Conservation (phyloP, 2,888 invertebrate species). For the Volucella inanis region DNA sequence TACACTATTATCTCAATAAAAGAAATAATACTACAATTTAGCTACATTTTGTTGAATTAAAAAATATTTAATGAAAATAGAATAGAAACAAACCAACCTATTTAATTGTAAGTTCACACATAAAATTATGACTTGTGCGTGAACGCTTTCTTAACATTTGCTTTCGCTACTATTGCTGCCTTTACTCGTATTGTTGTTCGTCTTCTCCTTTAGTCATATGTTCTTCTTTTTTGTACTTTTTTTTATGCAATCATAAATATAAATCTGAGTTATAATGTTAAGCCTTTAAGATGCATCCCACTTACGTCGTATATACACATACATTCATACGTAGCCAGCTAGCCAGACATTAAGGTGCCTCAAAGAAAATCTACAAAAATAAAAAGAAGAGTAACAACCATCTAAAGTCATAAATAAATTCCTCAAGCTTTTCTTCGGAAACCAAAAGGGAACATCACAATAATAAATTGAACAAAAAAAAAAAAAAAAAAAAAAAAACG, state of each 20-base stretch:
- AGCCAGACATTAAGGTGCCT: slow-evolving; percentile 65
- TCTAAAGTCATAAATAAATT: slow-evolving; percentile 30
- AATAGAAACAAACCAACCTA: slow-evolving; percentile 23
- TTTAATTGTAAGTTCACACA: slow-evolving; percentile 58
- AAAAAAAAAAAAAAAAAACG: slow-evolving; percentile 46
- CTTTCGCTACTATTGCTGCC: slow-evolving; percentile 55
- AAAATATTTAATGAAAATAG: slow-evolving; percentile 9
- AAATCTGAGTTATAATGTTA: slow-evolving; percentile 51
- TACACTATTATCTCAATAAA: too few species aligned
- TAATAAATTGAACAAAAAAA: slow-evolving; percentile 15
- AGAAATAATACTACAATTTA: background rate
- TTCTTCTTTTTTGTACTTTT: slow-evolving; percentile 20
- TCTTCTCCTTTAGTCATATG: slow-evolving; percentile 4
- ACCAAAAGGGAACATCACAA: slow-evolving; percentile 52
- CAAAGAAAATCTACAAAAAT: slow-evolving; percentile 10
- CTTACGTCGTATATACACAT: background rate
- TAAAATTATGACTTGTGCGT: slow-evolving; percentile 70
- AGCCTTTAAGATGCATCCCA: slow-evolving; percentile 61
- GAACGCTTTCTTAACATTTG: slow-evolving; percentile 69
- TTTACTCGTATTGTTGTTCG: slow-evolving; percentile 24
- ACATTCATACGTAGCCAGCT: slow-evolving; percentile 4
- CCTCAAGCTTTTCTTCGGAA: slow-evolving; percentile 58
- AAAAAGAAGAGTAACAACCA: background rate
- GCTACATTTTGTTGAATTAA: background rate
- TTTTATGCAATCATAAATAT: slow-evolving; percentile 51